A percentile compares a stretch with the other conserved stretches of the same genome.
Conservation (phyloP, 2,888 invertebrate genomes). For the Periphyllus acericola region DNA sequence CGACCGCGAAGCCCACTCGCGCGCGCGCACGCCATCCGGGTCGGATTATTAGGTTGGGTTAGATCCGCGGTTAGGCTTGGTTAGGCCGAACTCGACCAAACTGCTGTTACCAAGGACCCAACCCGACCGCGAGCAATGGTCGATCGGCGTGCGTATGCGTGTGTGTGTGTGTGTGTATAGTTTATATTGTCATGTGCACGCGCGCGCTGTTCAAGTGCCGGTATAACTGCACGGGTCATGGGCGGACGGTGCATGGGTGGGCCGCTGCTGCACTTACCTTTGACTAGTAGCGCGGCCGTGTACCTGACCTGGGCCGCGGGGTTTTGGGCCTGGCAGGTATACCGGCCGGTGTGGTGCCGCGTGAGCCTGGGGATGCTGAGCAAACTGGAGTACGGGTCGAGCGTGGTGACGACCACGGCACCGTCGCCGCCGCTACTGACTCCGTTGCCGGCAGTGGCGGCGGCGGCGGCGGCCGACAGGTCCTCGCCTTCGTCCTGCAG, state of each 20-base stretch:
- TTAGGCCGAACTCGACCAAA: no score
- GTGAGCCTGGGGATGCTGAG: constrained; percentile 81
- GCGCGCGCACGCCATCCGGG: no score
- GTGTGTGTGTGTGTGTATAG: no score
- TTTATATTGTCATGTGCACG: no score
- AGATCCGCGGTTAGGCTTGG: no score
- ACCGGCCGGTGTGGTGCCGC: constrained; percentile 80
- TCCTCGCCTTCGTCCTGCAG: constrained; percentile 65
- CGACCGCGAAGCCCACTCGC: neutral
- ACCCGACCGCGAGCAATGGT: neutral
- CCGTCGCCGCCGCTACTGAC: constrained; percentile 61
- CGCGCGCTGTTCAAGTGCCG: neutral
- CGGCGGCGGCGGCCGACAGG: constrained; percentile 35
- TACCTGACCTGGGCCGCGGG: constrained; percentile 82
- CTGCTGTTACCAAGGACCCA: neutral
- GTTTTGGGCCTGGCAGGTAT: constrained; percentile 82
- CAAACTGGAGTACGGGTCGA: constrained; percentile 81
- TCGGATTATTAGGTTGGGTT: no score
- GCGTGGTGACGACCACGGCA: constrained; percentile 76
- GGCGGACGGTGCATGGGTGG: constrained; percentile 3
- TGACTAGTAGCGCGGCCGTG: constrained; percentile 82
- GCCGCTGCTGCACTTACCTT: constrained; percentile 73
- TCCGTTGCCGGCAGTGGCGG: constrained; percentile 67
- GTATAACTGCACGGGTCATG: constrained; percentile 62
- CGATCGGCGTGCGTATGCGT: neutral